Evolutionary conservation across 2,888 invertebrate genomes (phyloP).

Genomic region (Nephrocerus scutellatus): DNA sequence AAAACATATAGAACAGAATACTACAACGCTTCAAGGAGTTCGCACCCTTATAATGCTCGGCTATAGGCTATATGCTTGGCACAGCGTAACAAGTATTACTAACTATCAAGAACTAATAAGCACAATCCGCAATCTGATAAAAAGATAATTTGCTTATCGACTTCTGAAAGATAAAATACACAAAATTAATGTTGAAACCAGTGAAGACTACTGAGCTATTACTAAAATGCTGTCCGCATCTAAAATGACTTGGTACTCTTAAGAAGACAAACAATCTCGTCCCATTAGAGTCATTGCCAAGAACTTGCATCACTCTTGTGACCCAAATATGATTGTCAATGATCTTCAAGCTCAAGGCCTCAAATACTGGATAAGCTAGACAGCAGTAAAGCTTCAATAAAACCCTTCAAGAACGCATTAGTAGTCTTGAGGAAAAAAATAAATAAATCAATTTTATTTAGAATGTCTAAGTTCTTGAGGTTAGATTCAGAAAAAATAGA

Average conservation of each 20-base stretch:
- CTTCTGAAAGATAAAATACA: not conserved
- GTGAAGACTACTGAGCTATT: conserved; percentile 2
- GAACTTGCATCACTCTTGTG: too few relatives aligned
- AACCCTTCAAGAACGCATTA: too few relatives aligned
- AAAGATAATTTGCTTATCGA: too few relatives aligned
- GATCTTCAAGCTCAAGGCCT: too few relatives aligned
- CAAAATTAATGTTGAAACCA: conserved; percentile 2
- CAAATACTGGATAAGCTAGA: conserved; percentile 2
- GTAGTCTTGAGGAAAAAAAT: too few relatives aligned
- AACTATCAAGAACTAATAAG: conserved; percentile 1
- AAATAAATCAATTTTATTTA: not conserved
- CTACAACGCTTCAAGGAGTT: too few relatives aligned
- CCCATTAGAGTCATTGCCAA: conserved; percentile 2
- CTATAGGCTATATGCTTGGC: too few relatives aligned
- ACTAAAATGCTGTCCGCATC: conserved; percentile 2
- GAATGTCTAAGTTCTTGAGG: not conserved
- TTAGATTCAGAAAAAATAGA: not conserved
- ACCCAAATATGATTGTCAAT: not conserved
- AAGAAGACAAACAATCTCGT: conserved; percentile 1
- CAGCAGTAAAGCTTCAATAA: not conserved
- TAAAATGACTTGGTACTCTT: not conserved
- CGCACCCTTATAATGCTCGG: too few relatives aligned
- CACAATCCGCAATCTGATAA: too few relatives aligned
- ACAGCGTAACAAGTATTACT: not conserved
- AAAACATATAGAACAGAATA: too few relatives aligned